Base-by-base conservation (phyloP, 2,888 invertebrate species). In the Orthonevra nobilis region DNA sequence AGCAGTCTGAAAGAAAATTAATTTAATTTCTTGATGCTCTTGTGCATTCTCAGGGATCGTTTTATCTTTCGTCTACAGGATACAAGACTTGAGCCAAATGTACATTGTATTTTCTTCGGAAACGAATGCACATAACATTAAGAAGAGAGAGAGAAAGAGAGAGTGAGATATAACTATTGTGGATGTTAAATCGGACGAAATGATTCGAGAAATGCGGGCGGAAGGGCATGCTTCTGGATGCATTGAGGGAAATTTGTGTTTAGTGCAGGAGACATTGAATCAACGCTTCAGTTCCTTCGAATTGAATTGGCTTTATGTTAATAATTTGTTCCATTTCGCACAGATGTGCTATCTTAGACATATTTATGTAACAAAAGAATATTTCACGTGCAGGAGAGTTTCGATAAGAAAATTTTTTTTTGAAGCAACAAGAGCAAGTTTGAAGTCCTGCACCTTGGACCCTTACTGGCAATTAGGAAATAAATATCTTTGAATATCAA, bases 1-100 rank as follows among this genome's bases (percentile, higher is more conserved):
- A 58, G 63, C 58, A 38, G 54, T 50, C 38, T 40, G 10, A 36
- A 12, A 23, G 36, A 58, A 42, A 70, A 50, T 52, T 77, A 77
- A 72, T 77, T 72, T 72, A 72, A 77, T 77, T 77, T 66, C 64
- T 72, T 34, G 77, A 52, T 72, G 66, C 70, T 63, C 12, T 54
- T 63, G 26, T 54, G 74, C 64, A 77, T 64, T 60, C 64, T 26
- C 48, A 46, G 32, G 58, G 34, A 26, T 19, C 50, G 52, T 60
- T 64, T 72, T 70, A 77, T 77, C 77, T 64, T 38, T 19, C 30
- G 26, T 63, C 75, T 69, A 30, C 69, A 63, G 36, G 72, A 66
- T 17, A 60, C 48, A 36, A 32, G 20, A 60, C 48, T 58, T 15
- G 28, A 64, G 61, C 52, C 69, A 69, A 61, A 42, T 48, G 50